phyloP scores from a whole-genome alignment of 2,797 vertebrate genomes.

The Meriones psammophilus region DNA sequence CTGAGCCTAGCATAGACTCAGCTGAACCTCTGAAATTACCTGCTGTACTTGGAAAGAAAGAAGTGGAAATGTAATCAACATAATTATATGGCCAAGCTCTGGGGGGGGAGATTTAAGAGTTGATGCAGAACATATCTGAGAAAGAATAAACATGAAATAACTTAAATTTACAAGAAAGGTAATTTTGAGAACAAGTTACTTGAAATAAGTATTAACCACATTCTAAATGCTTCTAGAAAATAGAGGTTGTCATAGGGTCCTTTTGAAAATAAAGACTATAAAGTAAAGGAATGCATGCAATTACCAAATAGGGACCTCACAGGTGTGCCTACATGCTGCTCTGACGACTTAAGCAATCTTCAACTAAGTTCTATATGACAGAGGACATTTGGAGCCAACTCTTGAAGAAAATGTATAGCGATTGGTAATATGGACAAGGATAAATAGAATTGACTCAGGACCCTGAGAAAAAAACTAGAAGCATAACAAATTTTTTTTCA shows the following conservation, averaged over 20 bases:
- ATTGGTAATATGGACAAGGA: background rate
- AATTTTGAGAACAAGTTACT: conserved; percentile 56
- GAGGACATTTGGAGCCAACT: background rate
- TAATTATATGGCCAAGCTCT: conserved; percentile 74
- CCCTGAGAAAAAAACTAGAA: background rate
- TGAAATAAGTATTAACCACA: conserved; percentile 67
- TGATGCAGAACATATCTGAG: conserved; percentile 39
- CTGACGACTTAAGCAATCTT: background rate
- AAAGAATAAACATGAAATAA: conserved; percentile 67
- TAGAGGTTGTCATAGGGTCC: conserved; percentile 7
- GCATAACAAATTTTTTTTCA: background rate
- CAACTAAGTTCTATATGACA: background rate
- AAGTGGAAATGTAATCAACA: conserved; percentile 61
- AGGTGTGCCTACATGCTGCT: background rate
- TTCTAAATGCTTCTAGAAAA: conserved; percentile 67
- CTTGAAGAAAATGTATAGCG: background rate
- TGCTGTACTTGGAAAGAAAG: conserved; percentile 69
- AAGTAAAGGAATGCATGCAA: conserved; percentile 1
- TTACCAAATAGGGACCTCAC: background rate
- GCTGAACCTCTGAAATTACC: conserved; percentile 71
- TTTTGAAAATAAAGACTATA: conserved; percentile 37
- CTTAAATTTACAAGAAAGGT: conserved; percentile 54
- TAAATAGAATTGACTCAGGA: background rate
- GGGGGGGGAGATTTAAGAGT: conserved; percentile 60
- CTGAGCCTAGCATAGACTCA: conserved; percentile 51